Evolutionary conservation across 2,113 vertebrate species (phyloP), one percentile per base, ranked within the genome.

Genomic region (Catagonus wagneri): DNA sequence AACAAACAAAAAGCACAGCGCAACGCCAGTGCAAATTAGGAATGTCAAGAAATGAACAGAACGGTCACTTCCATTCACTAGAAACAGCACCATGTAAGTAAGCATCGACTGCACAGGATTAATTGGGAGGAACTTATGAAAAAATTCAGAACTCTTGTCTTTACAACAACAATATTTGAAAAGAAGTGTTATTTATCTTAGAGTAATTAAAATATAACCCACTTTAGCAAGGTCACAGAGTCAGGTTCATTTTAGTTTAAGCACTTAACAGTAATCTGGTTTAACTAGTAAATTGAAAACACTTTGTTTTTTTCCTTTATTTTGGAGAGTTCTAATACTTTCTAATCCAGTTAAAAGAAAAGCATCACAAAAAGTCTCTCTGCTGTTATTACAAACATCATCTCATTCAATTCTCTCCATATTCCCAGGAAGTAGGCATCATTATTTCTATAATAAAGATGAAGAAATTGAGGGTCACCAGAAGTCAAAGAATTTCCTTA

Each of bases 231-330:
- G 9, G 50, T 50, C 50, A 50, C 11, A 23, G 2, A 56, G 36
- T 90, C 69, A 87, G 79, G 16, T 50, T 22, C 68, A 63, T 52
- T 93, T 71, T 50, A 88, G 60, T 65, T 89, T 80, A 90, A 27
- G 23, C 72, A 66, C 65, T 52, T 34, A 94, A 56, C 1, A 29
- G 14, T 52, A 80, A 96, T 75, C 61, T 89, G 88, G 86, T 85
- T 92, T 80, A 89, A 94, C 81, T 65, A 85, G 29, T 74, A 97
- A 52, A 96, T 23, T 92, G n/a, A 65, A 96, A 89, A 75, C 19
- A 66, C 78, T 91, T 85, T 75, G 71, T 88, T 29, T 8, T 79
- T 78, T 66, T n/a, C 29, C 65, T 50, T 88, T 76, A 25, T 92
- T 88, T 92, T 78, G 36, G 14, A 61, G 13, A 83, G 27, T 44